Percentiles rank a stretch among this genome's conserved stretches.
These are phyloP conservation scores for Athrips mouffetella DNA, from an alignment of 2,888 invertebrate genomes.

Conservation along the genomic window DNA sequence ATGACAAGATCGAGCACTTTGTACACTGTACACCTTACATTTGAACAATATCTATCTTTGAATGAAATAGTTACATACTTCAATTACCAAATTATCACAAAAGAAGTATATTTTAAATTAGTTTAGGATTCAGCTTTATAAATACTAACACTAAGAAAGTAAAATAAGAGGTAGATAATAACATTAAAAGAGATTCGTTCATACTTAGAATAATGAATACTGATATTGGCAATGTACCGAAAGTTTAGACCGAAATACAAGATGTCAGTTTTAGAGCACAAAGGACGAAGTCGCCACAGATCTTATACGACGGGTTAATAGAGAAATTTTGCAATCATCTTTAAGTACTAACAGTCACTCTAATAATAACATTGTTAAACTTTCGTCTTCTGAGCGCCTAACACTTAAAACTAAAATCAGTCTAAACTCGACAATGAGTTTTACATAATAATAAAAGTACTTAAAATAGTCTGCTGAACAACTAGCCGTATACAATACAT, in stretches of 20 bases:
- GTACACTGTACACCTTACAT: slow-evolving; percentile 55
- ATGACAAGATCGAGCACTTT: slow-evolving; percentile 76
- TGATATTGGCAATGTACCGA: slow-evolving; percentile 59
- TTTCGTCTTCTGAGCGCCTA: slow-evolving; percentile 57
- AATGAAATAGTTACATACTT: slow-evolving; percentile 25
- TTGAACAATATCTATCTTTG: slow-evolving; percentile 31
- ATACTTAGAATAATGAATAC: slow-evolving; percentile 64
- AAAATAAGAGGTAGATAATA: slow-evolving; percentile 74
- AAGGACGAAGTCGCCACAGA: slow-evolving; percentile 18
- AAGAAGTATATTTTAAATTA: slow-evolving; percentile 38
- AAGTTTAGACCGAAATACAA: slow-evolving; percentile 18
- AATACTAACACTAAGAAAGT: slow-evolving; percentile 62
- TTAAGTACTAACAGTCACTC: slow-evolving; percentile 32
- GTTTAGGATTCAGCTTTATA: slow-evolving; percentile 56
- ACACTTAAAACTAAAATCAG: slow-evolving; percentile 72
- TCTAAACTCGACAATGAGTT: slow-evolving; percentile 71
- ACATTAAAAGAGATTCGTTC: slow-evolving; percentile 65
- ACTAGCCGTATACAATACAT: slow-evolving; percentile 31
- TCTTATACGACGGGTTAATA: not conserved
- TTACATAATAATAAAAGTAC: slow-evolving; percentile 28
- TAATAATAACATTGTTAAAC: slow-evolving; percentile 29
- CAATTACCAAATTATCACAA: slow-evolving; percentile 64
- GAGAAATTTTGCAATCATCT: slow-evolving; percentile 18
- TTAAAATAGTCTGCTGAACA: slow-evolving; percentile 56
- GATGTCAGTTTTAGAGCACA: slow-evolving; percentile 14